These are phyloP conservation scores for Onychomys leucogaster DNA, from an alignment of 2,797 vertebrate genomes.

Conservation along the genomic window DNA sequence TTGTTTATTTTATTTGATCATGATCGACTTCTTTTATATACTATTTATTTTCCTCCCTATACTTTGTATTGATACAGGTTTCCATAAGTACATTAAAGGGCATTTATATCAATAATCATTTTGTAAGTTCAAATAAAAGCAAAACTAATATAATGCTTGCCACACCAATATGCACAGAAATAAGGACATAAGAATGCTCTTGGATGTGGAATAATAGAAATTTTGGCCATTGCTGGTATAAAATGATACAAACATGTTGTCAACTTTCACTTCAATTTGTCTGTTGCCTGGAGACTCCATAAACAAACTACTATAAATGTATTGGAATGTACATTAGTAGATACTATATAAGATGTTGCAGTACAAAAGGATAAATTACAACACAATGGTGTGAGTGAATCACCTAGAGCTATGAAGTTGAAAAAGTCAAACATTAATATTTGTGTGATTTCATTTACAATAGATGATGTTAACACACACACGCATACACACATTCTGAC, in stretches of 20 bases:
- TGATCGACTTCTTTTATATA: neutral
- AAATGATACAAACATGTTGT: neutral
- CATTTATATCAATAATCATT: neutral
- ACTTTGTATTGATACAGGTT: neutral
- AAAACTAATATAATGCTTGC: neutral
- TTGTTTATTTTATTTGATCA: neutral
- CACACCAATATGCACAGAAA: neutral
- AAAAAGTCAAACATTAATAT: neutral
- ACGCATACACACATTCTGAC: neutral
- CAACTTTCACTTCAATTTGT: neutral
- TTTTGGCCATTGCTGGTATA: neutral
- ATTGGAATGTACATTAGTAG: neutral
- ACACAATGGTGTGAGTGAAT: neutral
- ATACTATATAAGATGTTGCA: neutral
- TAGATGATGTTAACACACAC: neutral
- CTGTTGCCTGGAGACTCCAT: neutral
- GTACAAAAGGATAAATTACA: neutral
- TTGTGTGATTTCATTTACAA: neutral
- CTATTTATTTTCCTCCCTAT: neutral
- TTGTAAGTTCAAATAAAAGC: neutral
- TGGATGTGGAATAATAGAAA: neutral
- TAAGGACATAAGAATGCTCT: neutral
- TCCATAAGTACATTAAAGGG: neutral
- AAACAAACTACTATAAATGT: neutral
- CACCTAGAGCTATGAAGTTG: neutral